Base-by-base conservation (phyloP, 2,113 vertebrate species). In the Ceratotherium simum region DNA sequence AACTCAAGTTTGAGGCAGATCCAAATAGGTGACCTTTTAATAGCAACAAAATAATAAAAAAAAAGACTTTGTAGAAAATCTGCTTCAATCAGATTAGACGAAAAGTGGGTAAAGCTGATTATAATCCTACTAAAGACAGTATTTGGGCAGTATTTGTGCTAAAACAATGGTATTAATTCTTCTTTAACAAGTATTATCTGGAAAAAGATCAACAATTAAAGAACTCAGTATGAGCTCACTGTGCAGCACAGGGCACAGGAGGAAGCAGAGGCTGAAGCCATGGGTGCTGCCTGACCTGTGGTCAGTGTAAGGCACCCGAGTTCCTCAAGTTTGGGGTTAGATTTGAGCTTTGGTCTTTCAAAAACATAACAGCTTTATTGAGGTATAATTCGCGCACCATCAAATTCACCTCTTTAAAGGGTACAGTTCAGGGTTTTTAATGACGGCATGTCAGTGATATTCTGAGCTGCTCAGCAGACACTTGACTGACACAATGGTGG, bases 31-130 rank as follows among this genome's bases (percentile, higher is more conserved):
- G 98, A 99, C 98, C 98, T 99, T 99, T 99, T 99, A 99, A 99
- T 99, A 99, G 98, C 98, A 99, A 98, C 98, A 97, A 98, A 98
- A 99, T 98, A 42, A 62, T 70, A 72, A 96, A 99, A 98, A 99
- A 98, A 98, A 99, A 99, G 98, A 99, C 99, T 99, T 98, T 93
- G 97, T 98, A 98, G 98, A 98, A 99, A 99, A 99, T 99, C 99
- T 99, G 99, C 98, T 99, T 98, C 98, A 98, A 99, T 99, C 99
- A 99, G 99, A 99, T 99, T 99, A 99, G 97, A 98, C 86, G 97
- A 98, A 98, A 99, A 99, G 98, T 99, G 98, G 99, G 99, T 98
- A 99, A 99, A 99, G 99, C 99, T 99, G 99, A 99, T 99, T 99
- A 99, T 98, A 99, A 98, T 98, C 98, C 96, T 98, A 96, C 98